Evolutionary conservation across 1,140 invertebrate species (phyloP).

Genomic region (Eriosoma lanigerum): DNA sequence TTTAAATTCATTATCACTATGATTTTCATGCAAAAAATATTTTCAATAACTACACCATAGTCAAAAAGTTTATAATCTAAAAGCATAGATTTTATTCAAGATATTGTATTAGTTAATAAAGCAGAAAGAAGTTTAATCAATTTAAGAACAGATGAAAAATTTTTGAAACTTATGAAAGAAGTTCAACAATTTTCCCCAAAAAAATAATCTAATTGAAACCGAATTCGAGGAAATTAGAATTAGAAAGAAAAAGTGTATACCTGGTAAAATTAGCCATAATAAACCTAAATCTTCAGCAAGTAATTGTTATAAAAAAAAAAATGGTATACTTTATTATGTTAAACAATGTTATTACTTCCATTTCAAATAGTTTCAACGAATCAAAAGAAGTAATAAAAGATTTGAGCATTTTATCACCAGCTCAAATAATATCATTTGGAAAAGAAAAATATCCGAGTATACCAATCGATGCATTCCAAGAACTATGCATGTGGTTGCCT

Average conservation of each 20-base stretch:
- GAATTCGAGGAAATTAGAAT: neutral
- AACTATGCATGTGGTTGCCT: too few species aligned
- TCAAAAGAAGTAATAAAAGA: neutral
- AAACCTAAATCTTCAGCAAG: neutral
- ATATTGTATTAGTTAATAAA: neutral
- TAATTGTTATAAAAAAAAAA: neutral
- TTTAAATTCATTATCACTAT: neutral
- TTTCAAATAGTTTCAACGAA: neutral
- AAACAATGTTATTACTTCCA: too few species aligned
- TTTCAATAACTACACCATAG: neutral
- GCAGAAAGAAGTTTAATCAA: neutral
- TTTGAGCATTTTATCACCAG: neutral
- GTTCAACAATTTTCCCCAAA: neutral
- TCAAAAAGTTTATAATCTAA: neutral
- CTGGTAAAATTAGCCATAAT: neutral
- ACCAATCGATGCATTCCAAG: neutral
- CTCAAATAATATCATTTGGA: neutral
- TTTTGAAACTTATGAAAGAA: neutral
- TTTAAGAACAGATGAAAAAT: neutral
- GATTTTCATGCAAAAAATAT: neutral
- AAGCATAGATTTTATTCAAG: neutral
- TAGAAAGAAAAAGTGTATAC: neutral
- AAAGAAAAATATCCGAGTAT: neutral
- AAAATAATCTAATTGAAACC: neutral
- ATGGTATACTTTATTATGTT: too few species aligned